phyloP scores from a whole-genome alignment of 2,888 invertebrate species.

The Hypselothyrea guttata region DNA sequence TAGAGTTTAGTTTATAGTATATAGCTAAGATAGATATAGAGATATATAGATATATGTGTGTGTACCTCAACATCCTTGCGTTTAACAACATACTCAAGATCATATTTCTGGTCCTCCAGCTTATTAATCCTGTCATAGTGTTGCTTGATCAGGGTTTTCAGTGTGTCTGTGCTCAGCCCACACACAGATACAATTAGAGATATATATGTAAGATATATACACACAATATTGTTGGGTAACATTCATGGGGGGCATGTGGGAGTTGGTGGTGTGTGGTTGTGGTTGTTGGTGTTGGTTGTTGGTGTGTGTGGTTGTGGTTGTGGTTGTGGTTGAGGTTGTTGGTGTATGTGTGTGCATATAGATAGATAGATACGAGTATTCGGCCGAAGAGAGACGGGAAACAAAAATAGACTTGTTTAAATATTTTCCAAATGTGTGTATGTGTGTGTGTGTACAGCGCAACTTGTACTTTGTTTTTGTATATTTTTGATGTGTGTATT shows the following conservation, averaged over 20 bases:
- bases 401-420: conserved; percentile 52
- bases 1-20: conserved; percentile 8
- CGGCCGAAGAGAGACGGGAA: conserved; percentile 33
- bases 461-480: conserved; percentile 38
- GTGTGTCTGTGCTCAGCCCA: conserved; percentile 85
- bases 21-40: conserved; percentile 26
- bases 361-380: conserved; percentile 23
- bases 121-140: conserved; percentile 93
- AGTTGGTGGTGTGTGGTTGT: conserved; percentile 34
- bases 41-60: conserved; percentile 62
- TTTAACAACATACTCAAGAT: conserved; percentile 98
- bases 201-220: conserved; percentile 6
- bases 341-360: conserved; percentile 22
- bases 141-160: conserved; percentile 90
- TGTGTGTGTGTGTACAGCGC: conserved; percentile 42
- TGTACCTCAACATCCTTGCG: conserved; percentile 99
- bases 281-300: conserved; percentile 10
- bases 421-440: conserved; percentile 21
- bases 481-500: conserved; percentile 25
- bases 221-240: conserved; percentile 26
- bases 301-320: conserved; percentile 21
- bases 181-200: conserved; percentile 19
- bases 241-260: conserved; percentile 33
- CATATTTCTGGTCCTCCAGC: conserved; percentile 98
- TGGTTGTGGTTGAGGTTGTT: conserved; percentile 2